phyloP scores from a whole-genome alignment of 2,797 vertebrate species.

The Menidia menidia region DNA sequence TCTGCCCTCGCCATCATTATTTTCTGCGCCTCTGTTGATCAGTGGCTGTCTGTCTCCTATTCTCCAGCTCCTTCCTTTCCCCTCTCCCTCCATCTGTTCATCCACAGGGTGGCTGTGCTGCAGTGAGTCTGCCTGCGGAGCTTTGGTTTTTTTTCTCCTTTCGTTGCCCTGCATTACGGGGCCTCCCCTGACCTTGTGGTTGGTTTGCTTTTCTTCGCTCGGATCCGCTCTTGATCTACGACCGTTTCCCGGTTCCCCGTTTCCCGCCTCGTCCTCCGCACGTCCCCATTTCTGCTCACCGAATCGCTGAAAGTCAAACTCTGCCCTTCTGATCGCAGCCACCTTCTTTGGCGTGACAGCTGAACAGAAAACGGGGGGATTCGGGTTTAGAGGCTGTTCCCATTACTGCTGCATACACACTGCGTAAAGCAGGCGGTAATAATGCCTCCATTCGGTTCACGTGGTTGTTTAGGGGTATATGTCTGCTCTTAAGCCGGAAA shows the following conservation, averaged over 20 bases:
- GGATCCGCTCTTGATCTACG: constrained; percentile 1
- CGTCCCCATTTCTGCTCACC: neutral
- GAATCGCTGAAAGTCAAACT: too few relatives aligned
- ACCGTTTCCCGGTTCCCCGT: neutral
- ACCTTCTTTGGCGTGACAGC: too few relatives aligned
- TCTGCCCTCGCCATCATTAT: constrained; percentile 51
- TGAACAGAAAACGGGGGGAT: too few relatives aligned
- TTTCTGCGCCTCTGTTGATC: constrained; percentile 20
- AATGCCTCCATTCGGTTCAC: too few relatives aligned
- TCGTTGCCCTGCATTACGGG: constrained; percentile 57
- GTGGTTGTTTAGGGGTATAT: too few relatives aligned
- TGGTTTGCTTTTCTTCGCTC: constrained; percentile 43
- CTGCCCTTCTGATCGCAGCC: too few relatives aligned
- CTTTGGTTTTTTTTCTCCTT: constrained; percentile 36
- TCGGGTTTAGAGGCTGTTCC: too few relatives aligned
- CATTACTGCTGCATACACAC: too few relatives aligned
- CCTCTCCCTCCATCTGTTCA: neutral
- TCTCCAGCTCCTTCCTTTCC: constrained; percentile 16
- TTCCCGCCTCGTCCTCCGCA: neutral
- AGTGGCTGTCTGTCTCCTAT: constrained; percentile 34
- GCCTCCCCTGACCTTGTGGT: constrained; percentile 43
- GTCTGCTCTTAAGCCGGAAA: too few relatives aligned
- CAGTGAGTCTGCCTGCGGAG: constrained; percentile 31
- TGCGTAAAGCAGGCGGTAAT: too few relatives aligned
- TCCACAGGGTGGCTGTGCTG: constrained; percentile 18